A percentile compares a stretch with the other conserved stretches of the same genome.
phyloP scores from a whole-genome alignment of 1,140 invertebrate genomes.

The Magallana angulata region DNA sequence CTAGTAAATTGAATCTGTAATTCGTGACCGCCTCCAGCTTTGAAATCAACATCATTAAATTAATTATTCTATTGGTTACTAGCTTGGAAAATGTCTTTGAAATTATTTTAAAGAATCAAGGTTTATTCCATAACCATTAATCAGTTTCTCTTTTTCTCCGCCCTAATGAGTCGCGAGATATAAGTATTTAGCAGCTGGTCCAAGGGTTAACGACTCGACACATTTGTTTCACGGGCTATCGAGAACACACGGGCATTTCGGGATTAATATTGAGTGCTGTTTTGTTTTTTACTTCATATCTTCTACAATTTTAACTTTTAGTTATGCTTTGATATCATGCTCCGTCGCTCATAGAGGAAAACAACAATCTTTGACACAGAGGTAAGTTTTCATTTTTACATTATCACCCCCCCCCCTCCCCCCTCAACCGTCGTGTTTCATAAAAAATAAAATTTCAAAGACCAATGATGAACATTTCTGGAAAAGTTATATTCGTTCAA shows the following conservation, averaged over 20 bases:
- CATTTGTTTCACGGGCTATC: not conserved
- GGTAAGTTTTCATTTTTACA: not conserved
- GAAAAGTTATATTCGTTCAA: no score
- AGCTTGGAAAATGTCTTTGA: not conserved
- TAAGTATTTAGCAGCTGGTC: not conserved
- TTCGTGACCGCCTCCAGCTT: not conserved
- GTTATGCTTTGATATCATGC: not conserved
- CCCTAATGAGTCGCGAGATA: not conserved
- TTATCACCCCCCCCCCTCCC: no score
- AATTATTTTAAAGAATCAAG: slow-evolving; percentile 6
- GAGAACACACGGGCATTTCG: not conserved
- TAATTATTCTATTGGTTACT: slow-evolving; percentile 6
- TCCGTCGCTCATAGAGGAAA: not conserved
- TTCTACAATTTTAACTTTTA: not conserved
- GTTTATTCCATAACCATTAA: not conserved
- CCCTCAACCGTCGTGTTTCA: no score
- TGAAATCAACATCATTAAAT: not conserved
- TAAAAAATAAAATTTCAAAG: no score
- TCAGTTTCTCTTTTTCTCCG: not conserved
- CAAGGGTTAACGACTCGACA: not conserved
- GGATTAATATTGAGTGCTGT: slow-evolving; percentile 13
- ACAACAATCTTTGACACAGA: not conserved
- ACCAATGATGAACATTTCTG: no score
- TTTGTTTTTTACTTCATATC: not conserved
- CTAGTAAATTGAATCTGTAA: not conserved